phyloP scores from a whole-genome alignment of 2,888 invertebrate species.

The Yponomeuta cagnagella region DNA sequence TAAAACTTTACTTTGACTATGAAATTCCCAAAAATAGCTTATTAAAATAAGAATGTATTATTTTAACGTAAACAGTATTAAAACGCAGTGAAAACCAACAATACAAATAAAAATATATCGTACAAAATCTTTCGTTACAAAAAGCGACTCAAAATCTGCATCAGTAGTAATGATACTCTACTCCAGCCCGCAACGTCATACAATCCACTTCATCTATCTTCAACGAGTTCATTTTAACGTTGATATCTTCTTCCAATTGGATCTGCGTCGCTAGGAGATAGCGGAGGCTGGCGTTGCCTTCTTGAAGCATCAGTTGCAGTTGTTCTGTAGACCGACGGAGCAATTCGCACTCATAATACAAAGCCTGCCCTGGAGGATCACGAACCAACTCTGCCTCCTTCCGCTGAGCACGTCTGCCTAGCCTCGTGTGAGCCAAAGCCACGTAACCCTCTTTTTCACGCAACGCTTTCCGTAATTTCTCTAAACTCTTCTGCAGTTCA shows the following conservation, averaged over 20 bases:
- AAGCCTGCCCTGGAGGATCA: conserved; percentile 81
- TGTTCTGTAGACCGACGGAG: conserved; percentile 72
- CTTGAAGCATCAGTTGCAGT: conserved; percentile 75
- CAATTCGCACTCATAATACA: conserved; percentile 77
- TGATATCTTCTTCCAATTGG: conserved; percentile 87
- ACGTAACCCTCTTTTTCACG: conserved; percentile 83
- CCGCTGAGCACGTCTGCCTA: conserved; percentile 81
- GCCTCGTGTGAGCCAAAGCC: conserved; percentile 83
- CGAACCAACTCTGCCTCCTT: conserved; percentile 83
- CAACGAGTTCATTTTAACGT: conserved; percentile 85
- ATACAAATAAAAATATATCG: no score
- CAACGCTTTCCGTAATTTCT: conserved; percentile 79
- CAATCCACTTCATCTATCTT: conserved; percentile 91
- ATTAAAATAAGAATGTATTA: no score
- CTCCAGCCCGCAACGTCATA: conserved; percentile 79
- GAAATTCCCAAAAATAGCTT: no score
- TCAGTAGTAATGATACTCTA: conserved; percentile 44
- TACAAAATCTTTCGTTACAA: no score
- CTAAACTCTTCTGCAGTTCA: conserved; percentile 82
- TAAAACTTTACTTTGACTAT: no score
- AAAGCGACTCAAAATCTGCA: no score
- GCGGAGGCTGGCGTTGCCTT: conserved; percentile 81
- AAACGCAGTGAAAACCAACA: no score
- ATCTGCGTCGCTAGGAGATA: conserved; percentile 85
- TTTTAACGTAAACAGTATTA: no score